Evolutionary conservation across 2,113 vertebrate species (phyloP).

Genomic region (Stomatorhinus ivindoensis): DNA sequence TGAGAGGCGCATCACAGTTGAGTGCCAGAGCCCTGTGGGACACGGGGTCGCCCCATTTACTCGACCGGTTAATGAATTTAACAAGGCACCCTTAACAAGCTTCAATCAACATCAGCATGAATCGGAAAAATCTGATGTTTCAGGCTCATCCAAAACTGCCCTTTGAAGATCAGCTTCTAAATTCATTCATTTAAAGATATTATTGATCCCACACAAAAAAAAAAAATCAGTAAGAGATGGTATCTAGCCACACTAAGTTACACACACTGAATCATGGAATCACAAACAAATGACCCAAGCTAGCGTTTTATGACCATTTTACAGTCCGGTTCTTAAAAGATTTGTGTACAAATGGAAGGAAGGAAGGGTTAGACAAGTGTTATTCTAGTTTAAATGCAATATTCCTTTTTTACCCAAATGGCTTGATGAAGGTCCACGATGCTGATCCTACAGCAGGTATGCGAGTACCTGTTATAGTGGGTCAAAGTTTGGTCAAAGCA

Average conservation of each 20-base stretch:
- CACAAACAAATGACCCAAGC: background rate
- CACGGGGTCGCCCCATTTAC: constrained; percentile 7
- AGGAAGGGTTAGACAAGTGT: background rate
- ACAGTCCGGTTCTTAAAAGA: background rate
- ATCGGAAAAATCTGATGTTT: background rate
- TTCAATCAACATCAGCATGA: background rate
- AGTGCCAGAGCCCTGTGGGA: constrained; percentile 82
- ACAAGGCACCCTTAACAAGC: background rate
- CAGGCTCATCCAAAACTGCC: background rate
- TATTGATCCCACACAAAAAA: background rate
- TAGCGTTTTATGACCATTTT: background rate
- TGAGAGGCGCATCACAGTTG: constrained; percentile 93
- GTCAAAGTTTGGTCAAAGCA: constrained; percentile 96
- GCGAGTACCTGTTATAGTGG: constrained; percentile 89
- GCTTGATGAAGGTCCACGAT: constrained; percentile 5
- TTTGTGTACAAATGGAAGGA: background rate
- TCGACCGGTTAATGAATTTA: background rate
- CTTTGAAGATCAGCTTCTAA: background rate
- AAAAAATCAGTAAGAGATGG: background rate
- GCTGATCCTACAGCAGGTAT: constrained; percentile 12
- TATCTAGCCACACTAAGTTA: background rate
- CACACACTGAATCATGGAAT: background rate
- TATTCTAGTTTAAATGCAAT: constrained; percentile 13
- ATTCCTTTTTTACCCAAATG: constrained; percentile 11
- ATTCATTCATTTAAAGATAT: background rate